A percentile compares a stretch with the other conserved stretches of the same genome.
Evolutionary conservation across 2,797 vertebrate genomes (phyloP).

Genomic region (Crypturellus tataupa): DNA sequence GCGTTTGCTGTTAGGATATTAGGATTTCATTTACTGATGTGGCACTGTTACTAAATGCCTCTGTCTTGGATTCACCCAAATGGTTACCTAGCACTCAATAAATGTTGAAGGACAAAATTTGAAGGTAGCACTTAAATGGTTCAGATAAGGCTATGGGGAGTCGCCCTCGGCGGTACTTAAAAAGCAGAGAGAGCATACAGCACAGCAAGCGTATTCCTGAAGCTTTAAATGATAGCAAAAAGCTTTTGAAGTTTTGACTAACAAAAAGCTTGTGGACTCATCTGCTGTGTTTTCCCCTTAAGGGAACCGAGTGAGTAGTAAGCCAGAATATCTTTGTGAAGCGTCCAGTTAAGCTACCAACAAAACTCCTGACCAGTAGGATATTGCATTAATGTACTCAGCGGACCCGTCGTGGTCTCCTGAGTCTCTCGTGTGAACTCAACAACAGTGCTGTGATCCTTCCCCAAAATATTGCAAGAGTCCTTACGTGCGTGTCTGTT

Average conservation of each 20-base stretch:
- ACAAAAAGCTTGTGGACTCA: not conserved
- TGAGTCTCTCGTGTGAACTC: not conserved
- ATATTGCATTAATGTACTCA: not conserved
- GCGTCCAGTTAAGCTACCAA: not conserved
- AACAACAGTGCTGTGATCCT: not conserved
- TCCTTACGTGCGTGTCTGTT: not conserved
- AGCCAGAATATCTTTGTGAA: not conserved
- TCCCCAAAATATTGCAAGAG: not conserved
- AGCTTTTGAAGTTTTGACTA: constrained; percentile 8
- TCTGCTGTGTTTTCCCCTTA: not conserved
- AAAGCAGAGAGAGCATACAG: constrained; percentile 22
- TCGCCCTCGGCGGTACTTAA: not conserved
- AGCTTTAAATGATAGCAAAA: constrained; percentile 6
- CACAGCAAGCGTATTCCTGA: constrained; percentile 16
- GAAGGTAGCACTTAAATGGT: not conserved
- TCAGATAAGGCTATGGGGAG: constrained; percentile 3
- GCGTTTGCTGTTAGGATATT: not conserved
- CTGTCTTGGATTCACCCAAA: not conserved
- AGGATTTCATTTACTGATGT: not conserved
- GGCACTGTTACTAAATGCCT: not conserved
- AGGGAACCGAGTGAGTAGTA: not conserved
- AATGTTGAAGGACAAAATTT: not conserved
- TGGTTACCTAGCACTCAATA: not conserved
- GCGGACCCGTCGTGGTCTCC: not conserved
- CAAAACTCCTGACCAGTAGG: constrained; percentile 2